Conservation (phyloP, 2,113 vertebrate species). For the Rattus rattus region DNA sequence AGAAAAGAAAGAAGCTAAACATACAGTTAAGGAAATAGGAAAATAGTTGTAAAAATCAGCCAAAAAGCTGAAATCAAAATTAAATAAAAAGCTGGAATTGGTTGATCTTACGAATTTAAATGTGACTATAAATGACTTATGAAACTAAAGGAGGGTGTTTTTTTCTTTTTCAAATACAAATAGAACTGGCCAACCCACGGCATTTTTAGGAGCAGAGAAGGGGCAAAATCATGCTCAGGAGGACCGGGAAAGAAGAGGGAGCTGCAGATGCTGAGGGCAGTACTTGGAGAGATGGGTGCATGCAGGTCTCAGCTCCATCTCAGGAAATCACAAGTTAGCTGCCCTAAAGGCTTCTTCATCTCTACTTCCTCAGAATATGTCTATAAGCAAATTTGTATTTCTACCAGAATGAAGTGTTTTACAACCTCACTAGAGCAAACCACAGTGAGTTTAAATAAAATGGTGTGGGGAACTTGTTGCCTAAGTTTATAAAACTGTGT, state of each 20-base stretch:
- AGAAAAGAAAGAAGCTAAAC: slow-evolving; percentile 13
- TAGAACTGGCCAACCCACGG: neutral
- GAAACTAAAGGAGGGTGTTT: slow-evolving; percentile 8
- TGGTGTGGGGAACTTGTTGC: slow-evolving; percentile 30
- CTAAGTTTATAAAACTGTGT: slow-evolving; percentile 47
- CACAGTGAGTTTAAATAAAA: slow-evolving; percentile 60
- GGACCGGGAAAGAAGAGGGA: neutral
- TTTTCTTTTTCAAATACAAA: slow-evolving; percentile 39
- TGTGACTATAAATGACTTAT: slow-evolving; percentile 26
- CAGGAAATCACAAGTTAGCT: slow-evolving; percentile 44
- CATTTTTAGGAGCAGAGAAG: neutral
- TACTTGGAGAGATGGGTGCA: neutral
- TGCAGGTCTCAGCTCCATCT: slow-evolving; percentile 19
- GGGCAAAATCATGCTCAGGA: neutral
- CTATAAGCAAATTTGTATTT: slow-evolving; percentile 61
- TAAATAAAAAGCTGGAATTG: slow-evolving; percentile 4
- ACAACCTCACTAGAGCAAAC: slow-evolving; percentile 63
- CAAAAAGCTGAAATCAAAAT: neutral
- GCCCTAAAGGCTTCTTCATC: slow-evolving; percentile 63
- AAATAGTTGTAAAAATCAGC: neutral
- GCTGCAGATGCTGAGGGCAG: neutral
- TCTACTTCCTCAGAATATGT: slow-evolving; percentile 35
- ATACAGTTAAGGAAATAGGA: neutral
- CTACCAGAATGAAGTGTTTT: slow-evolving; percentile 60
- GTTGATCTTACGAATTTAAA: slow-evolving; percentile 44